Percentiles rank a stretch among this genome's conserved stretches.
These are phyloP conservation scores for Epistrophe grossulariae DNA, from an alignment of 2,888 invertebrate species.

Conservation along the genomic window DNA sequence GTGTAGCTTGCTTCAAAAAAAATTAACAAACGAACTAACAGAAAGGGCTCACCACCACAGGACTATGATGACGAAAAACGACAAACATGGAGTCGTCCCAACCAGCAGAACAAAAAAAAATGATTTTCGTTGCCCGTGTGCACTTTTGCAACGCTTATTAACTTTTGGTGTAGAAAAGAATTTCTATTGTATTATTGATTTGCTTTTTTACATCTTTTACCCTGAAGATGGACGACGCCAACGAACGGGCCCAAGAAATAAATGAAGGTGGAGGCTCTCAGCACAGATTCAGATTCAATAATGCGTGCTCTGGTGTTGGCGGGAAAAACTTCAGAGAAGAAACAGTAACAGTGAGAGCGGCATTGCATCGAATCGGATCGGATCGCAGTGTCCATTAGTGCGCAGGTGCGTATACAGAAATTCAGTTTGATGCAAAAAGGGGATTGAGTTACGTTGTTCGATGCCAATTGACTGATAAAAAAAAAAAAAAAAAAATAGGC, in stretches of 20 bases:
- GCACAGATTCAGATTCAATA: slow-evolving; percentile 27
- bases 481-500: too few relatives aligned
- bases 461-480: too few relatives aligned
- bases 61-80: slow-evolving; percentile 47
- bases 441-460: neutral
- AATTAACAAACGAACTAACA: slow-evolving; percentile 59
- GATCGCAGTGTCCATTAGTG: neutral
- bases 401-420: neutral
- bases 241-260: slow-evolving; percentile 15
- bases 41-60: slow-evolving; percentile 19
- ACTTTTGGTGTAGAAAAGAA: slow-evolving; percentile 73
- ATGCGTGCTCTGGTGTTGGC: slow-evolving; percentile 12
- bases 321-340: slow-evolving; percentile 36
- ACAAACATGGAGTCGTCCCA: slow-evolving; percentile 26
- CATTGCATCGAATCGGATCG: neutral
- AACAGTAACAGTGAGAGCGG: slow-evolving; percentile 6
- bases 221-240: slow-evolving; percentile 8
- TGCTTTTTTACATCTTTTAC: slow-evolving; percentile 62
- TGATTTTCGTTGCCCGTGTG: slow-evolving; percentile 53
- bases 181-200: slow-evolving; percentile 71
- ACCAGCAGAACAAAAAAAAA: neutral
- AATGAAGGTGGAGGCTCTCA: neutral
- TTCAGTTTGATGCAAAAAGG: neutral
- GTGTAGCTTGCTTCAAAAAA: slow-evolving; percentile 47
- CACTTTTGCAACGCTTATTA: slow-evolving; percentile 70